Percentiles rank a stretch among this genome's conserved stretches.
Conservation (phyloP, 2,113 vertebrate genomes). For the Gallinago undulata region DNA sequence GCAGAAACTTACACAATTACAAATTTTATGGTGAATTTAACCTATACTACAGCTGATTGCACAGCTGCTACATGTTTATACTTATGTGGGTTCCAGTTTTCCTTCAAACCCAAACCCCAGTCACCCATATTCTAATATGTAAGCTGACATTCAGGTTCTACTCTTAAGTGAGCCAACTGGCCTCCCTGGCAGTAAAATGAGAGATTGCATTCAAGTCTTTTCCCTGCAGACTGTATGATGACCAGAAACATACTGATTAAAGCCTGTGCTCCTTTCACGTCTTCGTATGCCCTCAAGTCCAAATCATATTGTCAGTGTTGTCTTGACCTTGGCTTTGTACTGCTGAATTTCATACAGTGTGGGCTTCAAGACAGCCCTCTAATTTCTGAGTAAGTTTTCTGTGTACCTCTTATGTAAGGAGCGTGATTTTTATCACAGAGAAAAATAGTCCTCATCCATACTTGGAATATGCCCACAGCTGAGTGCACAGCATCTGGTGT, state of each 20-base stretch:
- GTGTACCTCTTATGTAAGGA: background rate
- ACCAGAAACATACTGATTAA: background rate
- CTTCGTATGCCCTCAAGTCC: background rate
- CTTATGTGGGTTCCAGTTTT: background rate
- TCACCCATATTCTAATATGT: background rate
- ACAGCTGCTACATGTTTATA: background rate
- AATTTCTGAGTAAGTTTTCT: background rate
- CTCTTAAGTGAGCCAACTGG: background rate
- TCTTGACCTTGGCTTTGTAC: background rate
- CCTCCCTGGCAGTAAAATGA: background rate
- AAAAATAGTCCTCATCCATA: background rate
- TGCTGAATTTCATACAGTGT: background rate
- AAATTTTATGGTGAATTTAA: constrained; percentile 1
- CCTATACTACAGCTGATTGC: background rate
- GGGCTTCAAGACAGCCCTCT: background rate
- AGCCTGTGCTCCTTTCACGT: background rate
- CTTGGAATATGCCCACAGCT: background rate
- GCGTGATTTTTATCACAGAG: background rate
- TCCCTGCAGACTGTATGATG: background rate
- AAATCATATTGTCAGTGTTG: background rate
- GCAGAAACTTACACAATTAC: background rate
- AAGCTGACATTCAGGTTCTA: background rate
- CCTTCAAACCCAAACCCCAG: background rate
- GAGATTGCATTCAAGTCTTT: background rate
- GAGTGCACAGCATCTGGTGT: background rate